Evolutionary conservation across 2,797 vertebrate species (phyloP).

Genomic region (Phylloscopus collybita): DNA sequence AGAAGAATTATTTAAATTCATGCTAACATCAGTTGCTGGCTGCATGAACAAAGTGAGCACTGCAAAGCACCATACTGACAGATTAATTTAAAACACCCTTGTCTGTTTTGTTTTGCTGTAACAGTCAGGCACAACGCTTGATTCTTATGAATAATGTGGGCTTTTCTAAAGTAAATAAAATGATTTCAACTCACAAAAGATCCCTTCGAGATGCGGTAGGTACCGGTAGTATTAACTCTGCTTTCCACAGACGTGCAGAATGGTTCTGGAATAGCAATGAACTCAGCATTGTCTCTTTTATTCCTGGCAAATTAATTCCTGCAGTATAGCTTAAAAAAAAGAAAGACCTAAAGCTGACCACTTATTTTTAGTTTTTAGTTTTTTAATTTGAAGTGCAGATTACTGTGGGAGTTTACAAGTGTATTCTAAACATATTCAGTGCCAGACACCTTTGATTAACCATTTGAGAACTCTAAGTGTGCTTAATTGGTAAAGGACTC

Average conservation of each 20-base stretch:
- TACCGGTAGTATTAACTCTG: slow-evolving; percentile 5
- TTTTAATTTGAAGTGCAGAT: slow-evolving; percentile 6
- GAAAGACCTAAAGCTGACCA: not conserved
- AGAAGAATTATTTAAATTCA: slow-evolving; percentile 62
- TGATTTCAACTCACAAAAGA: slow-evolving; percentile 17
- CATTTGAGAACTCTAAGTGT: slow-evolving; percentile 34
- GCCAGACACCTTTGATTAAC: not conserved
- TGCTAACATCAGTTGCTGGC: slow-evolving; percentile 50
- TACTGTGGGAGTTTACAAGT: not conserved
- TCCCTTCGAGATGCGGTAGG: not conserved
- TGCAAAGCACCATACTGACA: slow-evolving; percentile 44
- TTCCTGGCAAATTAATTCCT: slow-evolving; percentile 46
- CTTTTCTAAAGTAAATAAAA: slow-evolving; percentile 48
- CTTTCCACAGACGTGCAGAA: not conserved
- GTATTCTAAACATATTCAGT: not conserved
- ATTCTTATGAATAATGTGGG: slow-evolving; percentile 49
- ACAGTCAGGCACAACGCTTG: slow-evolving; percentile 26
- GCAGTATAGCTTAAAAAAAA: slow-evolving; percentile 35
- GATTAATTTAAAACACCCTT: slow-evolving; percentile 59
- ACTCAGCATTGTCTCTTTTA: not conserved
- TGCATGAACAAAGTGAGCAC: slow-evolving; percentile 22
- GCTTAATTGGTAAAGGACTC: slow-evolving; percentile 52
- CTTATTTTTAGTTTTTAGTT: not conserved
- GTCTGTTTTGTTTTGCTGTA: slow-evolving; percentile 25
- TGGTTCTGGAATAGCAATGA: slow-evolving; percentile 49